Evolutionary conservation across 1,140 invertebrate genomes (phyloP), one percentile per base, ranked within the genome.

Genomic region (Homarus americanus): DNA sequence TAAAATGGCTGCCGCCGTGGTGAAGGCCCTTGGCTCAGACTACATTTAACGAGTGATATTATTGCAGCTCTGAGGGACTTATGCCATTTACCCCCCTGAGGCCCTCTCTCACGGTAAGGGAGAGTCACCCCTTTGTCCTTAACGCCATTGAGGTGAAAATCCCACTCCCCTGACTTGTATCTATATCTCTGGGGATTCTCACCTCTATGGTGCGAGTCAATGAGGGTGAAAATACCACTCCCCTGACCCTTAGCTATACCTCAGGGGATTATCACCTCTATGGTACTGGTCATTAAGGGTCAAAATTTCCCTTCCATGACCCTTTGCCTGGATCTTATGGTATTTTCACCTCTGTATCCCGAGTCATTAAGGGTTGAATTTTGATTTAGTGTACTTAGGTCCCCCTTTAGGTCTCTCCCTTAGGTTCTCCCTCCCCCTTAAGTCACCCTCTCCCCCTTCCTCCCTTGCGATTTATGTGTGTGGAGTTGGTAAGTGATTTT

Each of bases 11-110:
- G n/a, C n/a, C 82, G 63, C 36, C 9, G 40, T 72, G 32, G 32
- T 73, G 82, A 84, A 40, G 63, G 66, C 63, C 28, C 58, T n/a
- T 32, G 66, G 63, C 69, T 34, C n/a, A 34, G 63, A 49, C 28
- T 83, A 83, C 80, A 83, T 83, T 83, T 82, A 66, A 83, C 66
- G 80, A 66, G 80, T 66, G 63, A 84, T 84, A 84, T 84, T 84
- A 84, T 73, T 84, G 82, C 82, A 44, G 69, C 66, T 84, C 41
- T 84, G 63, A 32, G 69, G 82, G 63, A 84, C 73, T 36, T 84
- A 84, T 84, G 38, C 66, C 82, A 34, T 20, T n/a, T n/a, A n/a
- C n/a, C n/a, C n/a, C 38, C 53, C n/a, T 40, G 53, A 38, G 80
- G 53, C 80, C 80, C 38, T 20, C 38, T 66, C n/a, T n/a, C n/a